Evolutionary conservation across 2,797 vertebrate genomes (phyloP).

Genomic region (Hypotaenidia okinawae): DNA sequence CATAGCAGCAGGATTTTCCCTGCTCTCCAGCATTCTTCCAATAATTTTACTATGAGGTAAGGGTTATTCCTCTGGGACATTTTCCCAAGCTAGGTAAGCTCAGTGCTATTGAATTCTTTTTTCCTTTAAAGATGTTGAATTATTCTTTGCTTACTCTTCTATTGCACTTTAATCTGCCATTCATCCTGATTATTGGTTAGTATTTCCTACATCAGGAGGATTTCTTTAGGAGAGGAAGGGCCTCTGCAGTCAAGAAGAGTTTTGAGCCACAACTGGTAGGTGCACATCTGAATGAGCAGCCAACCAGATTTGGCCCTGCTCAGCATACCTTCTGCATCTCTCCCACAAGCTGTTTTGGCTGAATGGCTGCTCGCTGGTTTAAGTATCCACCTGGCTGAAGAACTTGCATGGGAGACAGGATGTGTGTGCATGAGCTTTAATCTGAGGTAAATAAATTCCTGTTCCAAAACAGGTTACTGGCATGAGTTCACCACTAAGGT

Average conservation of each 20-base stretch:
- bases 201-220: background rate
- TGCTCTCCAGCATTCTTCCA: background rate
- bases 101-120: background rate
- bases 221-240: background rate
- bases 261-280: background rate
- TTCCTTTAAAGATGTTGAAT: background rate
- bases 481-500: background rate
- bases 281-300: background rate
- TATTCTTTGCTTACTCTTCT: background rate
- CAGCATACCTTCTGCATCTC: background rate
- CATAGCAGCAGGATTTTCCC: background rate
- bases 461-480: background rate
- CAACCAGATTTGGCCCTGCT: background rate
- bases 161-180: background rate
- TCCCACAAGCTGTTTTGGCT: background rate
- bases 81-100: background rate
- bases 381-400: background rate
- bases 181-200: background rate
- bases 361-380: background rate
- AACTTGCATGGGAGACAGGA: background rate
- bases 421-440: background rate
- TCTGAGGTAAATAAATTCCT: background rate
- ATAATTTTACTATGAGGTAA: background rate
- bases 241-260: background rate
- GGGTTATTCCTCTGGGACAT: background rate